Evolutionary conservation across 2,113 vertebrate genomes (phyloP).

Genomic region (Heloderma charlesbogerti): DNA sequence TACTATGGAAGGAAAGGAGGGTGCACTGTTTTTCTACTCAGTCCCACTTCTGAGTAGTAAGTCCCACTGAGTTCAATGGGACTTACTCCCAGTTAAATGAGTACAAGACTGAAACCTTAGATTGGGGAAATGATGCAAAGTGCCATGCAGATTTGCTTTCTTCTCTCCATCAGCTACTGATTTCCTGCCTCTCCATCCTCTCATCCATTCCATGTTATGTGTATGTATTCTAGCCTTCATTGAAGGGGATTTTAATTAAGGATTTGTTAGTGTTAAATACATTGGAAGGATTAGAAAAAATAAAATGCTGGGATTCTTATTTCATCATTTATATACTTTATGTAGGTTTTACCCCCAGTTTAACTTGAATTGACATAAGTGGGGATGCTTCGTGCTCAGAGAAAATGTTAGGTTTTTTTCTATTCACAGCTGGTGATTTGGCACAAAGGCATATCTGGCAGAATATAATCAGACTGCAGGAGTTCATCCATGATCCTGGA

Average conservation of each 20-base stretch:
- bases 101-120: too few relatives aligned
- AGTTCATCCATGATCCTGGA: background rate
- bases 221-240: background rate
- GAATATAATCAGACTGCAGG: background rate
- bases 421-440: background rate
- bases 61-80: too few relatives aligned
- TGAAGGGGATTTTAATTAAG: background rate
- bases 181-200: background rate
- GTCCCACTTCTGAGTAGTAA: too few relatives aligned
- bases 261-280: background rate
- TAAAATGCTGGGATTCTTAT: background rate
- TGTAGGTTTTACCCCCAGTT: background rate
- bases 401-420: background rate
- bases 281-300: background rate
- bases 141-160: background rate
- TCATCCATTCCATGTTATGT: background rate
- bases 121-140: too few relatives aligned
- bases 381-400: background rate
- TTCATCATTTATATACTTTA: background rate
- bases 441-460: background rate
- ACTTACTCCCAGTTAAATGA: too few relatives aligned
- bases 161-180: background rate
- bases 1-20: background rate
- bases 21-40: background rate
- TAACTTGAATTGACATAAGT: background rate